Conservation (phyloP, 2,113 vertebrate species). For the Acrocephalus kingi region DNA sequence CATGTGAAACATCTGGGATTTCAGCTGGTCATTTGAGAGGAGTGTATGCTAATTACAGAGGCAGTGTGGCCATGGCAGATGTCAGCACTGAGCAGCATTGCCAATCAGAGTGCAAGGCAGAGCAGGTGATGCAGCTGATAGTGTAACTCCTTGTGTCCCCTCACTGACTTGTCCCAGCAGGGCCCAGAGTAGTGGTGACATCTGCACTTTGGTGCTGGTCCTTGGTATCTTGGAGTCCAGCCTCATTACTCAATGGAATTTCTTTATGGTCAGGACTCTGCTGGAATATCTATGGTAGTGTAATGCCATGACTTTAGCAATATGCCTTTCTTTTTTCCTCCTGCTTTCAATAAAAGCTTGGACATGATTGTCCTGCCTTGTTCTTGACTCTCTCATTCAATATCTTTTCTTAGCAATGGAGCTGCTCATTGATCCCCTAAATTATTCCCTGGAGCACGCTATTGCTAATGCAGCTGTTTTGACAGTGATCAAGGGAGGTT, state of each 20-base stretch:
- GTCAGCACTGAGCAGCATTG: background rate
- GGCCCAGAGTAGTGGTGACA: background rate
- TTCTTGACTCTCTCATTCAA: background rate
- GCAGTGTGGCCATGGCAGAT: accelerated
- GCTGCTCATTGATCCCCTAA: background rate
- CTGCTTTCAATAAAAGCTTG: background rate
- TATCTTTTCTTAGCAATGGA: background rate
- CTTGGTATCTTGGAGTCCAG: background rate
- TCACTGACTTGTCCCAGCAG: background rate
- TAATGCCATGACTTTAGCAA: background rate
- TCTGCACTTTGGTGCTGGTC: background rate
- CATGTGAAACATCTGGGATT: background rate
- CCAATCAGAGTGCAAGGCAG: background rate
- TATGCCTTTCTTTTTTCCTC: background rate
- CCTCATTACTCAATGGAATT: background rate
- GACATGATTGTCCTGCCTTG: background rate
- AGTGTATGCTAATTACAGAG: background rate
- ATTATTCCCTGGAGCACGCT: background rate
- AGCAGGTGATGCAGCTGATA: background rate
- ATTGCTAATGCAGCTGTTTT: background rate
- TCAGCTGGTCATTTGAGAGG: background rate
- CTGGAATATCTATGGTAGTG: background rate
- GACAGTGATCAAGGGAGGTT: background rate
- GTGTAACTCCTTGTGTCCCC: background rate
- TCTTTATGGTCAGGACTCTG: background rate